A percentile compares a stretch with the other conserved stretches of the same genome.
Evolutionary conservation across 2,113 vertebrate species (phyloP).

Genomic region (Mandrillus leucophaeus): DNA sequence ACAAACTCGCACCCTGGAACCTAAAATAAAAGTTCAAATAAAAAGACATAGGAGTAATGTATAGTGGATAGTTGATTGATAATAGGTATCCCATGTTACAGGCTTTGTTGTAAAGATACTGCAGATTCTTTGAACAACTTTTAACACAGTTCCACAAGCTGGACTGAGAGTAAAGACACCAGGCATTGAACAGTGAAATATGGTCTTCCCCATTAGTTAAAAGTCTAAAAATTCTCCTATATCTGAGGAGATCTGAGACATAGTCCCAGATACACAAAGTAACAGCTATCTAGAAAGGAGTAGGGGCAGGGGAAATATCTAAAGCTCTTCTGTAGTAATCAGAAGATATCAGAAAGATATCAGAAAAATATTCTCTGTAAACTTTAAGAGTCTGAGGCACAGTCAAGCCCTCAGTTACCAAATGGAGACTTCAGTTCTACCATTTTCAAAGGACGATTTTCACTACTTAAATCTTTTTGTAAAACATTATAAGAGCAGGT

Average conservation of each 20-base stretch:
- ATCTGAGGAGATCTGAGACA: not conserved
- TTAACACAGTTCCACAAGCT: not conserved
- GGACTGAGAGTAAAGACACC: not conserved
- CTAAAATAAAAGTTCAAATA: too few species aligned
- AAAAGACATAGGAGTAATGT: not conserved
- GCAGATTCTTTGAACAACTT: not conserved
- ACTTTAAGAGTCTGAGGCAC: not conserved
- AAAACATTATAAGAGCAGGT: not conserved
- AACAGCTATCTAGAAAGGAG: not conserved
- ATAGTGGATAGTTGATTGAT: not conserved
- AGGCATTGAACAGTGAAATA: not conserved
- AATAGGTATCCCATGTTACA: too few species aligned
- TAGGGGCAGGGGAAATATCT: not conserved
- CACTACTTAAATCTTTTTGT: not conserved
- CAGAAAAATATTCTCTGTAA: not conserved
- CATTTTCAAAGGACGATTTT: not conserved
- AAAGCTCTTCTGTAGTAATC: not conserved
- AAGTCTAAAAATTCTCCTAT: not conserved
- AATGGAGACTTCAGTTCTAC: not conserved
- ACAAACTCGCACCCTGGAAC: too few species aligned
- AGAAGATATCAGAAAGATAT: not conserved
- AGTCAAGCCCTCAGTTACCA: not conserved
- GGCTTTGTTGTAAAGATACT: not conserved
- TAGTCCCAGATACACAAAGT: not conserved
- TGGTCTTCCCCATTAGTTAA: not conserved